Percentiles rank a stretch among this genome's conserved stretches.
These are phyloP conservation scores for Eclectus roratus DNA, from an alignment of 2,113 vertebrate species.

Conservation along the genomic window DNA sequence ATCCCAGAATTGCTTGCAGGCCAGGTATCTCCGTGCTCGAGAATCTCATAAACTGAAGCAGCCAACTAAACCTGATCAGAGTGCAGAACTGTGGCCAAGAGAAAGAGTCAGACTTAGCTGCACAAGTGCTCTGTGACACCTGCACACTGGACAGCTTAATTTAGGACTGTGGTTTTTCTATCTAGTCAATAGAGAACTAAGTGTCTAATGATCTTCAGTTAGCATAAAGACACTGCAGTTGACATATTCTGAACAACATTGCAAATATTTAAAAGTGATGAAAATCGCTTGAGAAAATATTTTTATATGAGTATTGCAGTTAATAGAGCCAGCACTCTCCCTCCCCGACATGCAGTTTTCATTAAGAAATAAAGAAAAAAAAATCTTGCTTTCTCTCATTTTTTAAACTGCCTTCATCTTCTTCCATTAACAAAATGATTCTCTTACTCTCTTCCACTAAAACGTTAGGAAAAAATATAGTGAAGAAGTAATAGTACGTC, in stretches of 20 bases:
- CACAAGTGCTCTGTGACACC: not conserved
- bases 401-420: not conserved
- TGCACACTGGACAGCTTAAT: not conserved
- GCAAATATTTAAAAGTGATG: not conserved
- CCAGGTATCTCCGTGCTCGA: not conserved
- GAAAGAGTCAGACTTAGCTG: not conserved
- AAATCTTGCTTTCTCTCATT: not conserved
- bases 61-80: not conserved
- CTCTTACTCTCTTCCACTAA: not conserved
- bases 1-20: not conserved
- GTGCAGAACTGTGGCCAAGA: not conserved
- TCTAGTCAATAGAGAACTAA: not conserved
- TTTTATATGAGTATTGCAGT: not conserved
- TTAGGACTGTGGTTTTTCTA: not conserved
- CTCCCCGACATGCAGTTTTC: not conserved
- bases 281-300: not conserved
- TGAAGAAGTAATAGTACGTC: not conserved
- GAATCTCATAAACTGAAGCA: not conserved
- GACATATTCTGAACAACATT: not conserved
- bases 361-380: not conserved
- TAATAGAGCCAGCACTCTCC: not conserved
- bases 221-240: not conserved
- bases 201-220: not conserved
- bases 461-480: not conserved
- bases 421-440: not conserved